Percentiles rank a stretch among this genome's conserved stretches.
phyloP scores from a whole-genome alignment of 2,797 vertebrate species.

The Lateolabrax maculatus region DNA sequence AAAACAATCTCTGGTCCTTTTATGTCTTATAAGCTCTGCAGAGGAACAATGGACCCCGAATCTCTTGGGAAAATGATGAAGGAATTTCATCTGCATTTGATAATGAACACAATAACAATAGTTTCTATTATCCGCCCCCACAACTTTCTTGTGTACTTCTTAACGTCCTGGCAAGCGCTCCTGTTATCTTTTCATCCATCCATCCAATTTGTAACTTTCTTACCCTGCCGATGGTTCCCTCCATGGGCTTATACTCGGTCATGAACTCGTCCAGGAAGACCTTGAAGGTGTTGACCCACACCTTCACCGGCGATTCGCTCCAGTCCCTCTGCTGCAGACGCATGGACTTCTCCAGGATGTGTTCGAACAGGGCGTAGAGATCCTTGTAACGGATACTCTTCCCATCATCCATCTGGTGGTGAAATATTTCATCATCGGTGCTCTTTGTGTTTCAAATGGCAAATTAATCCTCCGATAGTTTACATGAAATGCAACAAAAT shows the following conservation, averaged over 20 bases:
- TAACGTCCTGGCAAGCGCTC: not conserved
- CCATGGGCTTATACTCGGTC: conserved; percentile 93
- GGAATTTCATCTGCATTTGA: not conserved
- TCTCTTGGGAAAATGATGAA: not conserved
- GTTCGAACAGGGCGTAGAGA: conserved; percentile 94
- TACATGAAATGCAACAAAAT: not conserved
- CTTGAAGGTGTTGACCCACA: conserved; percentile 99
- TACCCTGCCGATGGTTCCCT: conserved; percentile 90
- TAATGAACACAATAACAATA: not conserved
- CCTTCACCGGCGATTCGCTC: conserved; percentile 95
- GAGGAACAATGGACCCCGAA: not conserved
- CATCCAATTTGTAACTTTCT: conserved; percentile 6
- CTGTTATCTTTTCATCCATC: not conserved
- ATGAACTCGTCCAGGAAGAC: conserved; percentile 98
- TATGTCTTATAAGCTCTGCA: not conserved
- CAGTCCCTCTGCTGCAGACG: conserved; percentile 93
- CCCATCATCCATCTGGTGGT: conserved; percentile 92
- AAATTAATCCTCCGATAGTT: not conserved
- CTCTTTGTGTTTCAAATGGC: not conserved
- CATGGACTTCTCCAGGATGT: conserved; percentile 98
- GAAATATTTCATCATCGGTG: not conserved
- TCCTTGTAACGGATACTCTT: conserved; percentile 97
- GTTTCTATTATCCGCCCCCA: no score
- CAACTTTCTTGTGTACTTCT: no score
- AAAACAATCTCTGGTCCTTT: not conserved